Base-by-base conservation (phyloP, 2,888 invertebrate genomes). In the Heliconius sara region DNA sequence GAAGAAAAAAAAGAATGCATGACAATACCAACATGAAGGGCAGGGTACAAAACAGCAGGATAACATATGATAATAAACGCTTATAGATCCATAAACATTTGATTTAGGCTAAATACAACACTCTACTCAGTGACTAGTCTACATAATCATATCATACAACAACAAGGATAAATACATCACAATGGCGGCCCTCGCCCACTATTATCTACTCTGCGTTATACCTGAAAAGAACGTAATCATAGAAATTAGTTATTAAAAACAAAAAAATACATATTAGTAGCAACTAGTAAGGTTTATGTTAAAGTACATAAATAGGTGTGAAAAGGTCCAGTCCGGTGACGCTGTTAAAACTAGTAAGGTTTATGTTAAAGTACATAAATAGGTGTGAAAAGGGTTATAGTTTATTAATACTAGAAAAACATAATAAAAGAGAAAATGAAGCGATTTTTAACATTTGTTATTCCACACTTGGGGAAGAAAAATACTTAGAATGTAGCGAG, bases 71-170 rank as follows among this genome's bases (percentile, higher is more conserved):
- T 87, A 90, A 89, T 92, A 89, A 94, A 94, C 94, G 74, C 43
- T 75, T 93, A 94, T 93, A 94, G 92, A 93, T 94, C 91, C 92
- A 91, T 91, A 88, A 91, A 93, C 89, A 91, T 90, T 92, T 91
- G 90, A 90, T 91, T 92, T 93, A 93, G 88, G 91, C 90, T 92
- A 92, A 91, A 91, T 93, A 93, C 91, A 94, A 93, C 92, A 93
- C 93, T 90, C 94, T 94, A 93, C 90, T 91, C 92, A 91, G 91
- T 95, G 95, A 95, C 95, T 95, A 95, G 94, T 94, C 93, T 91
- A 91, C 89, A 89, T 85, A 60, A 60, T 60, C n/a, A 86, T 85
- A 90, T 90, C 90, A 87, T 91, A 91, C 92, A 91, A 90, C 92
- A 91, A 92, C 89, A 91, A 93, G 88, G 90, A 91, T 91, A 90